Evolutionary conservation across 2,113 vertebrate genomes (phyloP).

Genomic region (Sula dactylatra): DNA sequence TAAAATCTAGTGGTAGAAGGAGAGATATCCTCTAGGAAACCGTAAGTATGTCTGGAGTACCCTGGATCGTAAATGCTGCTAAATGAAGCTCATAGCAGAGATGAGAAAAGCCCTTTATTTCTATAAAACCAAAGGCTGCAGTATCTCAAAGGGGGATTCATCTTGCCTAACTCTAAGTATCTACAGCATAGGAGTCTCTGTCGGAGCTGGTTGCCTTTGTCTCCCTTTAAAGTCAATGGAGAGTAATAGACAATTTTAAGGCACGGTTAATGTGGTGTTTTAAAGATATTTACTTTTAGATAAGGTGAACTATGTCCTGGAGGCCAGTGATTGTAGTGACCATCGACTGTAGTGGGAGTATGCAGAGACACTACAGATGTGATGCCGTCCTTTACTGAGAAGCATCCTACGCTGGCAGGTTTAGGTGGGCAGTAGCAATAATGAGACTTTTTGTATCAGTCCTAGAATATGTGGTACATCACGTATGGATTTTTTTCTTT

Average conservation of each 20-base stretch:
- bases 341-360: background rate
- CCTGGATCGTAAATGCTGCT: background rate
- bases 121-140: background rate
- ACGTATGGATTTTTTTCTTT: background rate
- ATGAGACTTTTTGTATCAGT: background rate
- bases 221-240: background rate
- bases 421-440: background rate
- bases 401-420: rapidly evolving
- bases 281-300: background rate
- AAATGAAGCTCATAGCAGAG: background rate
- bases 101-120: background rate
- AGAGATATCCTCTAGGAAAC: background rate
- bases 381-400: background rate
- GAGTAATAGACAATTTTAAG: background rate
- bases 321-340: background rate
- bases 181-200: background rate
- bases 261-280: background rate
- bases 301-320: background rate
- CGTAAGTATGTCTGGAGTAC: background rate
- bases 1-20: background rate
- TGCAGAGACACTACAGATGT: background rate
- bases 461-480: background rate
- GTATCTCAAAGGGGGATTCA: background rate
- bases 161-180: background rate
- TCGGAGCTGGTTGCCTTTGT: background rate